Conservation (phyloP, 2,113 vertebrate species). For the Lophura nycthemera region DNA sequence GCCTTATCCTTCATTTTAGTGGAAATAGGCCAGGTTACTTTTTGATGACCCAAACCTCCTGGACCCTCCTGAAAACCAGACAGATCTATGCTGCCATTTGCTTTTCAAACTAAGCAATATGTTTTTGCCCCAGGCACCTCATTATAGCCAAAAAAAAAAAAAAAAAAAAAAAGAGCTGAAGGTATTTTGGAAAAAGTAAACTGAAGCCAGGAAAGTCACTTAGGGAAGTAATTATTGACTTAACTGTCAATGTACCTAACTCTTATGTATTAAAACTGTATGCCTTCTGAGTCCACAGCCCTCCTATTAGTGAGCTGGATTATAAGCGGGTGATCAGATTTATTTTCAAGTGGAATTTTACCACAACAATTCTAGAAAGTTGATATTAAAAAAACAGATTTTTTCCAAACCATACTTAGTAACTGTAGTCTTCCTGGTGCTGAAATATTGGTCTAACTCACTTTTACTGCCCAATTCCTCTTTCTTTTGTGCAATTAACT, state of each 20-base stretch:
- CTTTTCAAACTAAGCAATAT: neutral
- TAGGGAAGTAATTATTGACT: neutral
- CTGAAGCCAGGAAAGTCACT: neutral
- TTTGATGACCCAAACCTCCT: neutral
- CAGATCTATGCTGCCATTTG: accelerated
- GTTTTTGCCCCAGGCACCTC: neutral
- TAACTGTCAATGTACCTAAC: neutral
- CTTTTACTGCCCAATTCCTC: neutral
- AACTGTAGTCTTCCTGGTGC: neutral
- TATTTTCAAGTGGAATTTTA: neutral
- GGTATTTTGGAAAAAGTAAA: neutral
- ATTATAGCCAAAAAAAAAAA: neutral
- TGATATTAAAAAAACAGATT: neutral
- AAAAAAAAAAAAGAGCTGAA: neutral
- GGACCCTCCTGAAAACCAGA: neutral
- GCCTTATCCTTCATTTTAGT: neutral
- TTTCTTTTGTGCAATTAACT: conserved; percentile 7
- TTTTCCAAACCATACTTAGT: neutral
- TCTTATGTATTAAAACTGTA: neutral
- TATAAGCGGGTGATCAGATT: neutral
- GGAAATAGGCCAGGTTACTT: neutral
- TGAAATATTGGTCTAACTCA: neutral
- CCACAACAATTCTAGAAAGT: neutral
- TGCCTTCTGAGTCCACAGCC: neutral
- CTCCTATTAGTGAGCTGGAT: neutral